These are phyloP conservation scores for Oxygymnocypris stewartii DNA, from an alignment of 2,113 vertebrate species.

Conservation along the genomic window DNA sequence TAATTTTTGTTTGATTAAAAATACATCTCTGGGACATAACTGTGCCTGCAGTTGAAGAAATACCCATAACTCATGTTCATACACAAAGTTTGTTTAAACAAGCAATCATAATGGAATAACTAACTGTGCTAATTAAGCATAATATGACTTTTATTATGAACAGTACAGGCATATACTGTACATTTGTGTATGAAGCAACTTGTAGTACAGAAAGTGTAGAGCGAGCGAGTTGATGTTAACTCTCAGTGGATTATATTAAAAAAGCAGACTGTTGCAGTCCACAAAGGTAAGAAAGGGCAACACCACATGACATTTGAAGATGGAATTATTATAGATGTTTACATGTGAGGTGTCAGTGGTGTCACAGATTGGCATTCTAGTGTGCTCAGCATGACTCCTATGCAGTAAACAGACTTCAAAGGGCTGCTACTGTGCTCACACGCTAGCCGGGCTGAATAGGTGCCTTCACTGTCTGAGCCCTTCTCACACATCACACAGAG, in stretches of 20 bases:
- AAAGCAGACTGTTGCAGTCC: slow-evolving; percentile 30
- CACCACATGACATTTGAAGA: slow-evolving; percentile 68
- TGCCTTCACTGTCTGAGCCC: slow-evolving; percentile 43
- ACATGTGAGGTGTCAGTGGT: slow-evolving; percentile 80
- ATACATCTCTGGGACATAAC: not conserved
- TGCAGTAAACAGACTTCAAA: slow-evolving; percentile 79
- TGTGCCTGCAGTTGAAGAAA: not conserved
- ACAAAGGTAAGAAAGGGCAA: slow-evolving; percentile 74
- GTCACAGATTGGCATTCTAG: slow-evolving; percentile 77
- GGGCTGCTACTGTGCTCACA: slow-evolving; percentile 56
- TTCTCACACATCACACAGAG: slow-evolving; percentile 50
- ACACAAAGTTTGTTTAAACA: not conserved
- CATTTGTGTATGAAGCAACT: not conserved
- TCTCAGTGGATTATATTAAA: slow-evolving; percentile 34
- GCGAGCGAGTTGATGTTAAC: slow-evolving; percentile 20
- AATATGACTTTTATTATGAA: not conserved
- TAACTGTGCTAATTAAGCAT: not conserved
- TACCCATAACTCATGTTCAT: too few species aligned
- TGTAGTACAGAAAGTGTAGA: not conserved
- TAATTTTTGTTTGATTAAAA: not conserved
- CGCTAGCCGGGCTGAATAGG: slow-evolving; percentile 50
- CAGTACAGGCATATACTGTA: not conserved
- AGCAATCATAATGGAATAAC: not conserved
- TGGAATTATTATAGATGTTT: slow-evolving; percentile 71
- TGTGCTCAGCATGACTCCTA: slow-evolving; percentile 73